A percentile compares a stretch with the other conserved stretches of the same genome.
Evolutionary conservation across 2,797 vertebrate species (phyloP).

Genomic region (Fundulus diaphanus): DNA sequence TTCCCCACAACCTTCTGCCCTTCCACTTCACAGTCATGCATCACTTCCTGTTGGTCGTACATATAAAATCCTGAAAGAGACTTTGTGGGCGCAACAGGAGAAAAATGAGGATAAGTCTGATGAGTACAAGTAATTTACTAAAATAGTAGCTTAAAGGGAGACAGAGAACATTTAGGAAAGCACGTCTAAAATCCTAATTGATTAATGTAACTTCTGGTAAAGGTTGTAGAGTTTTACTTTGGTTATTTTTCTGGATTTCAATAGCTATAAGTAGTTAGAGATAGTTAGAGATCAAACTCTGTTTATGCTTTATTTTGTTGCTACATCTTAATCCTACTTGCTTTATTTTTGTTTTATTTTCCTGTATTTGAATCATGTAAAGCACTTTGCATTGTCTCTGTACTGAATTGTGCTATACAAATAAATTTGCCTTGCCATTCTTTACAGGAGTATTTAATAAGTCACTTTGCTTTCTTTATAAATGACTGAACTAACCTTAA

Average conservation of each 20-base stretch:
- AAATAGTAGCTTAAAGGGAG: neutral
- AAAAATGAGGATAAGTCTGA: neutral
- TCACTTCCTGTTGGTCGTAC: neutral
- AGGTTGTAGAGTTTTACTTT: neutral
- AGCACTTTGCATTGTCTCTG: no score
- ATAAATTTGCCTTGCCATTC: no score
- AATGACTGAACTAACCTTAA: neutral
- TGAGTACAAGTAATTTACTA: neutral
- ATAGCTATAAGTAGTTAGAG: neutral
- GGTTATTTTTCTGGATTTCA: neutral
- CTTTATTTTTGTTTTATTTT: no score
- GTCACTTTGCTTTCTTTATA: neutral
- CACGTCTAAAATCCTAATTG: no score
- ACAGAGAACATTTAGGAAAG: no score
- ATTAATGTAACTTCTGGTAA: neutral
- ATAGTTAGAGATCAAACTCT: no score
- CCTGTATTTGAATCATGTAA: no score
- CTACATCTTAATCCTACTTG: no score
- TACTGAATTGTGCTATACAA: no score
- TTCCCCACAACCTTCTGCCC: no score
- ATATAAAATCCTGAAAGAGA: neutral
- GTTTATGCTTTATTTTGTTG: no score
- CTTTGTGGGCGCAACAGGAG: neutral
- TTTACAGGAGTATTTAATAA: neutral
- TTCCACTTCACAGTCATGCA: neutral